A percentile compares a stretch with the other conserved stretches of the same genome.
Evolutionary conservation across 2,888 invertebrate species (phyloP).

Genomic region (Branchellion lobata): DNA sequence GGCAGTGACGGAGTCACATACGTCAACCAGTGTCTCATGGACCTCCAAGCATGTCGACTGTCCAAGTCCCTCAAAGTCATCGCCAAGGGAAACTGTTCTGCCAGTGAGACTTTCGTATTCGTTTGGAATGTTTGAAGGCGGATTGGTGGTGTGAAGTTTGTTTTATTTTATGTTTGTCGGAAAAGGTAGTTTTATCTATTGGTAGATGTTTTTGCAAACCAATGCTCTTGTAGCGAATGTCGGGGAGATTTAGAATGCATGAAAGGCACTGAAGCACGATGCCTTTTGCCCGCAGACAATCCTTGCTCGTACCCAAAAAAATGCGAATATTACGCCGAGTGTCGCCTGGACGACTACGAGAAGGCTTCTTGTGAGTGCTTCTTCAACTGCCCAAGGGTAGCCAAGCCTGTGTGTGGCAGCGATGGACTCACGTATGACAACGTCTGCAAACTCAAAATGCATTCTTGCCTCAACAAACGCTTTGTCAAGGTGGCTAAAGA

Average conservation of each 20-base stretch:
- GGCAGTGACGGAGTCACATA: constrained; percentile 89
- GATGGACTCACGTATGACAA: constrained; percentile 82
- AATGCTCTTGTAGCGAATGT: no score
- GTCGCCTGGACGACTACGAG: constrained; percentile 77
- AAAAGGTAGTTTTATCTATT: no score
- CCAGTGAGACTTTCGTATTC: constrained; percentile 64
- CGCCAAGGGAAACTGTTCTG: constrained; percentile 79
- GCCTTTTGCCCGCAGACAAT: constrained; percentile 77
- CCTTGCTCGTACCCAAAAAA: constrained; percentile 75
- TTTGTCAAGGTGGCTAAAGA: constrained; percentile 69
- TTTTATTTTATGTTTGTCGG: no score
- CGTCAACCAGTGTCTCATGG: constrained; percentile 86
- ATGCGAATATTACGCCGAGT: constrained; percentile 77
- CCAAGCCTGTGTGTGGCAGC: constrained; percentile 83
- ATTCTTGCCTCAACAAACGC: constrained; percentile 74
- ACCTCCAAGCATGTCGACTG: constrained; percentile 81
- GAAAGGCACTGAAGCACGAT: no score
- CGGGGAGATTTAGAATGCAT: no score
- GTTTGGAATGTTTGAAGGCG: no score
- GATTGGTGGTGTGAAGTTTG: no score
- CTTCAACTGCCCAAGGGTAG: constrained; percentile 72
- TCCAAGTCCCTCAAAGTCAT: constrained; percentile 72
- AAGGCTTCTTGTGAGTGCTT: constrained; percentile 83
- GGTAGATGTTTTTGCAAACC: no score
- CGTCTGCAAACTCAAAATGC: constrained; percentile 75